Evolutionary conservation across 1,140 invertebrate genomes (phyloP), one percentile per base, ranked within the genome.

Genomic region (Pachypeltis micranthus): DNA sequence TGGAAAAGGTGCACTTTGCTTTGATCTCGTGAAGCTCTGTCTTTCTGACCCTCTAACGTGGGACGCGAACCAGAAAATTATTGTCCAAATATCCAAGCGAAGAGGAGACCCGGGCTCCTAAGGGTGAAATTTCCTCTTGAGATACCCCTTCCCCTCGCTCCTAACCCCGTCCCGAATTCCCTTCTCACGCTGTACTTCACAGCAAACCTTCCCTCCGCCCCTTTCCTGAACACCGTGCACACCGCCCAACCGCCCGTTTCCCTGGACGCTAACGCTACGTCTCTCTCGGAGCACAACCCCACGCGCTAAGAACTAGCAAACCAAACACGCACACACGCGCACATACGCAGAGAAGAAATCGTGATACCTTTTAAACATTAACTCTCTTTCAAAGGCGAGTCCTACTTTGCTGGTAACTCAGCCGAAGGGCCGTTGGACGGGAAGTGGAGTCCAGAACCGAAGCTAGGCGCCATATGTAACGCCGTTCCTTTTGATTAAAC

Each of bases 401-500:
- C n/a, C n/a, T n/a, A n/a, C n/a, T n/a, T n/a, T n/a, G n/a, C n/a
- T n/a, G n/a, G n/a, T n/a, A 51, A 7, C 4, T 21, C 7, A 21
- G 47, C 4, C 10, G 7, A 4, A 10, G 47, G 12, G 47, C 12
- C 12, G 47, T n/a, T 10, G 34, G 34, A 39, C 34, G n/a, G 34
- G 47, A 51, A n/a, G n/a, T n/a, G n/a, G n/a, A n/a, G n/a, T n/a
- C n/a, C n/a, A n/a, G n/a, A n/a, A n/a, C n/a, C n/a, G n/a, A n/a
- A n/a, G n/a, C n/a, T n/a, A n/a, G n/a, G n/a, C 47, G 23, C 47
- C 47, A 51, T 51, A 51, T 51, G 47, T 51, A 51, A 51, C 47
- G 47, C 47, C 47, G 47, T 51, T 51, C 47, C 47, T 51, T 51
- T 51, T 51, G 47, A 51, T 51, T 51, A 51, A 51, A 51, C 47